Conservation (phyloP, 1,140 invertebrate species). For the Drosophila obscura region DNA sequence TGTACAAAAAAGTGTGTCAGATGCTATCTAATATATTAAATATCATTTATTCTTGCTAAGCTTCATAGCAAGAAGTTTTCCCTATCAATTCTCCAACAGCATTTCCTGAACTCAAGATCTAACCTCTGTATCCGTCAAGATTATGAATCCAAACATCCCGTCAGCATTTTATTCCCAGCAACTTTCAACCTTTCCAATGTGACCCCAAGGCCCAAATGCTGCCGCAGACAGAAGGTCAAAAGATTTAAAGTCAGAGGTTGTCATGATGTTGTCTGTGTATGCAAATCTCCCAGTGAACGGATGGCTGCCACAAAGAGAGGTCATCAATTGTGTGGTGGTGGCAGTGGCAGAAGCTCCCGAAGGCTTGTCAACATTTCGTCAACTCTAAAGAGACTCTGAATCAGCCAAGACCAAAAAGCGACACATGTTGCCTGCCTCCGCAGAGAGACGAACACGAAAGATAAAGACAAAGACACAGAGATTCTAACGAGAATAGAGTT, state of each 20-base stretch:
- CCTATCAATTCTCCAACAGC: background rate
- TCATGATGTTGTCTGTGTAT: slow-evolving; percentile 12
- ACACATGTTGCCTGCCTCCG: slow-evolving; percentile 55
- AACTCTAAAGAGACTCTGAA: slow-evolving; percentile 34
- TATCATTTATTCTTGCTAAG: too few relatives aligned
- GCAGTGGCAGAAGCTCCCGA: slow-evolving; percentile 17
- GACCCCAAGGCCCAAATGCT: slow-evolving; percentile 18
- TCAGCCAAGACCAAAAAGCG: slow-evolving; percentile 20
- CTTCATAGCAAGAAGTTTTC: too few relatives aligned
- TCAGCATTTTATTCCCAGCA: slow-evolving; percentile 9
- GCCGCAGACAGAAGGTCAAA: slow-evolving; percentile 24
- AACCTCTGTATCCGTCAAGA: background rate
- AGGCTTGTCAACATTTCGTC: slow-evolving; percentile 62
- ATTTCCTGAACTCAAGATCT: background rate
- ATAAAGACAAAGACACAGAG: slow-evolving; percentile 48
- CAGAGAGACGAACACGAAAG: slow-evolving; percentile 29
- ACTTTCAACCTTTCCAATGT: slow-evolving; percentile 45
- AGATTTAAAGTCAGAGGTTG: slow-evolving; percentile 16
- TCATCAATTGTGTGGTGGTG: slow-evolving; percentile 22
- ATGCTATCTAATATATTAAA: too few relatives aligned
- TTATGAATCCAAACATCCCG: background rate
- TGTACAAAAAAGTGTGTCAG: too few relatives aligned
- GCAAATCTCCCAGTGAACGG: slow-evolving; percentile 40
- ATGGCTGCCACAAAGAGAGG: slow-evolving; percentile 23
- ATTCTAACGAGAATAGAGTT: slow-evolving; percentile 73